phyloP scores from a whole-genome alignment of 2,888 invertebrate species.

The Drosophila borborema region DNA sequence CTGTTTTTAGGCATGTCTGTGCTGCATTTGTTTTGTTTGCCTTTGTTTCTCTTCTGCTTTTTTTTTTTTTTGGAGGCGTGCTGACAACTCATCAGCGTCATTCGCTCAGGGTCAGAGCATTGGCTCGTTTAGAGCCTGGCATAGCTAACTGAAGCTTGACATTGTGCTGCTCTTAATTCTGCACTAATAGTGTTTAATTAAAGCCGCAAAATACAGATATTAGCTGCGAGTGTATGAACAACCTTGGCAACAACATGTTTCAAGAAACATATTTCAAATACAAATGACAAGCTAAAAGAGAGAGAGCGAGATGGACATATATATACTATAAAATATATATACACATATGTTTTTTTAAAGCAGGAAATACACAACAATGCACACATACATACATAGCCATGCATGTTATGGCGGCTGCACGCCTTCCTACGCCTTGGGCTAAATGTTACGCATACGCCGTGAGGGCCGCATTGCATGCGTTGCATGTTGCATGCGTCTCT shows the following conservation, averaged over 20 bases:
- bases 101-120: not conserved
- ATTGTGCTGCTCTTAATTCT: conserved; percentile 52
- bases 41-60: not conserved
- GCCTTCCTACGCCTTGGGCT: conserved; percentile 43
- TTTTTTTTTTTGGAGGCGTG: conserved; percentile 50
- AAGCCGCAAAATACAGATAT: conserved; percentile 39
- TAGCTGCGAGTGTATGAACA: conserved; percentile 15
- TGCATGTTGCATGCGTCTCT: conserved; percentile 55
- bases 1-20: conserved; percentile 43
- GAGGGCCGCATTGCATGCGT: conserved; percentile 23
- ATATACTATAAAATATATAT: not conserved
- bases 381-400: not conserved
- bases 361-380: conserved; percentile 49
- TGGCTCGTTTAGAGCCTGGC: conserved; percentile 41
- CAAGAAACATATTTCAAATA: conserved; percentile 49
- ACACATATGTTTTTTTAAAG: not conserved
- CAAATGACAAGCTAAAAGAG: conserved; percentile 48
- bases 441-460: conserved; percentile 69
- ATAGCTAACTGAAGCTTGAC: conserved; percentile 18
- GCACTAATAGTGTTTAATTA: conserved; percentile 69
- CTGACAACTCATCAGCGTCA: conserved; percentile 58
- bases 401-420: conserved; percentile 28
- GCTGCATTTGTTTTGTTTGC: conserved; percentile 41
- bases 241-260: conserved; percentile 42
- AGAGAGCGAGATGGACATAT: not conserved